phyloP scores from a whole-genome alignment of 2,113 vertebrate genomes.

The Urocolius indicus region DNA sequence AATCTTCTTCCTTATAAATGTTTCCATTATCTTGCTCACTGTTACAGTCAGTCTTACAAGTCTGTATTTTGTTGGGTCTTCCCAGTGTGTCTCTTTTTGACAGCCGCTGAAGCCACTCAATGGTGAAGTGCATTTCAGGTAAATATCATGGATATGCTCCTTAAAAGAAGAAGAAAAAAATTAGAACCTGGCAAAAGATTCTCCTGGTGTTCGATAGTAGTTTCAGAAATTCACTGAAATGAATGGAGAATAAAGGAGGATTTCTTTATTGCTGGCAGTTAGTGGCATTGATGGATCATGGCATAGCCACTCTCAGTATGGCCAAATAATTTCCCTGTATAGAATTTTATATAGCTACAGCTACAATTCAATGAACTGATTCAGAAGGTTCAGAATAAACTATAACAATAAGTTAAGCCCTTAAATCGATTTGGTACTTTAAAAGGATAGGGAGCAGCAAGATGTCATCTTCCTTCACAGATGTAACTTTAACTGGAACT shows the following conservation, averaged over 20 bases:
- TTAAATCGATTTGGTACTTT: slow-evolving; percentile 77
- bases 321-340: slow-evolving; percentile 74
- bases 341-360: slow-evolving; percentile 77
- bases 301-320: slow-evolving; percentile 54
- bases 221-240: slow-evolving; percentile 69
- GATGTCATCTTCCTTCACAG: slow-evolving; percentile 66
- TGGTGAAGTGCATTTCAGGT: not conserved
- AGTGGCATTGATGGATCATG: slow-evolving; percentile 78
- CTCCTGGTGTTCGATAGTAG: slow-evolving; percentile 50
- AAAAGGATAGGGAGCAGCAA: slow-evolving; percentile 61
- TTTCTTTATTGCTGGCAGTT: slow-evolving; percentile 69
- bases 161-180: slow-evolving; percentile 57
- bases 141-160: slow-evolving; percentile 23
- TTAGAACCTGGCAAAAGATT: slow-evolving; percentile 35
- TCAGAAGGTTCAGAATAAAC: slow-evolving; percentile 79
- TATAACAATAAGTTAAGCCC: slow-evolving; percentile 76
- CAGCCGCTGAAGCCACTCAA: not conserved
- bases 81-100: not conserved
- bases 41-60: slow-evolving; percentile 7
- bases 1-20: slow-evolving; percentile 22
- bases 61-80: slow-evolving; percentile 2
- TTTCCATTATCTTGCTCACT: slow-evolving; percentile 27
- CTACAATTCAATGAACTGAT: slow-evolving; percentile 84
- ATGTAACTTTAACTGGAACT: slow-evolving; percentile 69
- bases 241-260: slow-evolving; percentile 36